phyloP scores from a whole-genome alignment of 1,140 invertebrate species.

The Agraylea sexmaculata region DNA sequence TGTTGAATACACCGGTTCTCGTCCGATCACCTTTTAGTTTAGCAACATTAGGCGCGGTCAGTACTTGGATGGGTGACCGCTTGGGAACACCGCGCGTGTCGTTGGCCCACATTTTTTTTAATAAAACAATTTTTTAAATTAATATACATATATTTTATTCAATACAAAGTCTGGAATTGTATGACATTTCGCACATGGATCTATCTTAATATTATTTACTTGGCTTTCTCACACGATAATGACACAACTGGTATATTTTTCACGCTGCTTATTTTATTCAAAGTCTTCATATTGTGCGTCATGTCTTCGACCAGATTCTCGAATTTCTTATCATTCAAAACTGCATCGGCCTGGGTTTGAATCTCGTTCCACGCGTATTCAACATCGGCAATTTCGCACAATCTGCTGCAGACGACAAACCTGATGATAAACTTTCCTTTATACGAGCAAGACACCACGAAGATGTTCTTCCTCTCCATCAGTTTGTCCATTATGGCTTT shows the following conservation, averaged over 20 bases:
- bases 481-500: slow-evolving; percentile 63
- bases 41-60: slow-evolving; percentile 20
- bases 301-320: slow-evolving; percentile 1
- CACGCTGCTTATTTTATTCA: slow-evolving; percentile 28
- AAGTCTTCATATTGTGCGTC: slow-evolving; percentile 23
- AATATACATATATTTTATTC: no score
- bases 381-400: slow-evolving; percentile 59
- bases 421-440: slow-evolving; percentile 60
- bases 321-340: slow-evolving; percentile 23
- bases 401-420: slow-evolving; percentile 69
- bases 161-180: no score
- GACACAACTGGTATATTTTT: slow-evolving; percentile 25
- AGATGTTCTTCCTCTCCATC: slow-evolving; percentile 68
- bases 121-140: no score
- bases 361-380: slow-evolving; percentile 76
- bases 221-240: slow-evolving; percentile 33
- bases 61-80: slow-evolving; percentile 22
- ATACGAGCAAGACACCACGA: slow-evolving; percentile 67
- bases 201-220: no score
- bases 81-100: slow-evolving; percentile 19
- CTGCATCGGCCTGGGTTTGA: slow-evolving; percentile 37
- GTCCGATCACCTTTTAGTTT: slow-evolving; percentile 19
- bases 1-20: slow-evolving; percentile 15
- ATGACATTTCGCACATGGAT: no score
- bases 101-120: background rate